Conservation (phyloP, 2,888 invertebrate species). For the Nysson spinosus region DNA sequence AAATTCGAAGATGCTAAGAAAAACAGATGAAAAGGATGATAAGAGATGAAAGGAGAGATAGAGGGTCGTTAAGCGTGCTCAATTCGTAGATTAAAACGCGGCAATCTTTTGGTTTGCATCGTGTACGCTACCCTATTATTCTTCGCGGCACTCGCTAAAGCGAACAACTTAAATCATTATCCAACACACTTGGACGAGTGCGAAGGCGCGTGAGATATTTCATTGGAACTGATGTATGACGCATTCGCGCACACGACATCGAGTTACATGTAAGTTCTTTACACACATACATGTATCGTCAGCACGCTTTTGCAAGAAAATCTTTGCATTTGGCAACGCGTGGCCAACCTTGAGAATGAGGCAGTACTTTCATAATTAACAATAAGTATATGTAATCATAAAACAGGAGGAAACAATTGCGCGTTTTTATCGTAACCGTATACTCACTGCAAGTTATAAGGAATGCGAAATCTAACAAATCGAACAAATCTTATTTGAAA, state of each 20-base stretch:
- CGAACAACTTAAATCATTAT: slow-evolving; percentile 45
- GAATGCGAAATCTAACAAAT: too few species aligned
- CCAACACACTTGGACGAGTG: slow-evolving; percentile 11
- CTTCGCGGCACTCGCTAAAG: slow-evolving; percentile 6
- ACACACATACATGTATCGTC: background rate
- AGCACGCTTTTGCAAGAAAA: slow-evolving; percentile 2
- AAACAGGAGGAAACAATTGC: too few species aligned
- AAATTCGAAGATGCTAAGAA: background rate
- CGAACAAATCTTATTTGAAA: too few species aligned
- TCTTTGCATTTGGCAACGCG: slow-evolving; percentile 9
- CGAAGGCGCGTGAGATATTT: slow-evolving; percentile 22
- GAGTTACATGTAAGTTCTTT: slow-evolving; percentile 12
- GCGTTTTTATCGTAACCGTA: too few species aligned
- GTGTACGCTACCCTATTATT: slow-evolving; percentile 35
- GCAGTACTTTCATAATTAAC: background rate
- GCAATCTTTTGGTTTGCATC: slow-evolving; percentile 40
- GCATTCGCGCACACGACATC: too few species aligned
- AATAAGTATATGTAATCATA: too few species aligned
- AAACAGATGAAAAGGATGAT: slow-evolving; percentile 6
- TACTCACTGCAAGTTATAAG: too few species aligned
- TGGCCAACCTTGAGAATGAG: slow-evolving; percentile 6
- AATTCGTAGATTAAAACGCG: slow-evolving; percentile 30
- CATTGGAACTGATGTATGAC: slow-evolving; percentile 1
- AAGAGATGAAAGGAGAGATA: slow-evolving; percentile 15
- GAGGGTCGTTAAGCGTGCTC: slow-evolving; percentile 10